A percentile compares a stretch with the other conserved stretches of the same genome.
Evolutionary conservation across 2,113 vertebrate genomes (phyloP).

Genomic region (Lasiurus borealis): DNA sequence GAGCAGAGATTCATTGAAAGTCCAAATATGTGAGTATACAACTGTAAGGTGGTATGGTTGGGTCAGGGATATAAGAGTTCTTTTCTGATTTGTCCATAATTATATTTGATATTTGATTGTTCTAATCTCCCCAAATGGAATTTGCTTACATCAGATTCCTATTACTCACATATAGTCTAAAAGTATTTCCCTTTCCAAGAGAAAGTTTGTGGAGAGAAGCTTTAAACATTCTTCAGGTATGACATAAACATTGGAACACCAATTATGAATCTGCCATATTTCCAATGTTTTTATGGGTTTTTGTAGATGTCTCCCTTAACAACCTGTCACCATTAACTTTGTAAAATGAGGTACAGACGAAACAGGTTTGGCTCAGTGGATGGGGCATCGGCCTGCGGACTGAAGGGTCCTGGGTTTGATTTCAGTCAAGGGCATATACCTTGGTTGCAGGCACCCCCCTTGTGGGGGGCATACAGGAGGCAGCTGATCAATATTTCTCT

Average conservation of each 20-base stretch:
- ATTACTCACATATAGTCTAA: background rate
- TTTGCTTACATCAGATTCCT: background rate
- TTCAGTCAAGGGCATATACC: too few relatives aligned
- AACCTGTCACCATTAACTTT: background rate
- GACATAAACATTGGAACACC: background rate
- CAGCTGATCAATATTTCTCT: too few relatives aligned
- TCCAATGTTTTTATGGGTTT: background rate
- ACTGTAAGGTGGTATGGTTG: accelerated
- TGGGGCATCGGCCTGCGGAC: too few relatives aligned
- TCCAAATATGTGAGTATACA: background rate
- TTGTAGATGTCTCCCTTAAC: background rate
- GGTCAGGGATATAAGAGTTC: background rate
- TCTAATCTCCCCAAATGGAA: background rate
- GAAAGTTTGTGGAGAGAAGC: background rate
- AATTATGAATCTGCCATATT: background rate
- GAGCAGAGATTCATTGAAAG: background rate
- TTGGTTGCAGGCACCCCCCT: too few relatives aligned
- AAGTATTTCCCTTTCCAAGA: background rate
- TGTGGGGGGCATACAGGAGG: too few relatives aligned
- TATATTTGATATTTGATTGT: background rate
- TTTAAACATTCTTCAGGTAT: background rate
- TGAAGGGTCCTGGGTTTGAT: too few relatives aligned
- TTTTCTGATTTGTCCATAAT: background rate
- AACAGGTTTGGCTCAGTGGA: too few relatives aligned
- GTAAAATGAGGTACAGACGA: background rate